Percentiles rank a stretch among this genome's conserved stretches.
phyloP scores from a whole-genome alignment of 2,888 invertebrate species.

The Ormyrus labotus region DNA sequence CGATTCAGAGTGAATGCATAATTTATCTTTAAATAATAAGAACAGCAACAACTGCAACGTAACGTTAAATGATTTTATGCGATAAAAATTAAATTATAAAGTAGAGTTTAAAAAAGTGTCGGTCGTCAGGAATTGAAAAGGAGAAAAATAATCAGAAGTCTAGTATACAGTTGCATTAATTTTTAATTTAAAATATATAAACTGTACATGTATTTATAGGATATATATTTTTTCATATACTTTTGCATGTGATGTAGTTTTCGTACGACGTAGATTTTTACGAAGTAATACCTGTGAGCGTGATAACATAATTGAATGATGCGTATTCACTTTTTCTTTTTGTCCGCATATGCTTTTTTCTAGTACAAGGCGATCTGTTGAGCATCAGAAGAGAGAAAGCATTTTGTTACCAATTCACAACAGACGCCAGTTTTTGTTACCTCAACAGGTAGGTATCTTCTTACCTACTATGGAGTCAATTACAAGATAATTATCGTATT shows the following conservation, averaged over 20 bases:
- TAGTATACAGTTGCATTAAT: slow-evolving; percentile 69
- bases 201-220: slow-evolving; percentile 75
- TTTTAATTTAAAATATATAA: slow-evolving; percentile 77
- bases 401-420: slow-evolving; percentile 50
- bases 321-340: slow-evolving; percentile 58
- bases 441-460: slow-evolving; percentile 38
- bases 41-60: too few species aligned
- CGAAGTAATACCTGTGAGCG: slow-evolving; percentile 71
- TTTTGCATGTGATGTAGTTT: slow-evolving; percentile 58
- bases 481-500: slow-evolving; percentile 65
- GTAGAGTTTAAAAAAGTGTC: too few species aligned
- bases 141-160: slow-evolving; percentile 21
- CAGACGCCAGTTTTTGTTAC: slow-evolving; percentile 33
- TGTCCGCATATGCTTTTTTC: slow-evolving; percentile 33
- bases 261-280: slow-evolving; percentile 61
- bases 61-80: too few species aligned
- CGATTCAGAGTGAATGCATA: too few species aligned
- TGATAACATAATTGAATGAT: slow-evolving; percentile 70
- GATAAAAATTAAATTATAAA: too few species aligned
- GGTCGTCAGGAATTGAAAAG: too few species aligned
- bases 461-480: slow-evolving; percentile 61
- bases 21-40: too few species aligned
- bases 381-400: slow-evolving; percentile 45
- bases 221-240: slow-evolving; percentile 68
- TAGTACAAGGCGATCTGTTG: slow-evolving; percentile 36